Percentiles rank a stretch among this genome's conserved stretches.
Evolutionary conservation across 2,797 vertebrate genomes (phyloP).

Genomic region (Percopsis omiscomaycus): DNA sequence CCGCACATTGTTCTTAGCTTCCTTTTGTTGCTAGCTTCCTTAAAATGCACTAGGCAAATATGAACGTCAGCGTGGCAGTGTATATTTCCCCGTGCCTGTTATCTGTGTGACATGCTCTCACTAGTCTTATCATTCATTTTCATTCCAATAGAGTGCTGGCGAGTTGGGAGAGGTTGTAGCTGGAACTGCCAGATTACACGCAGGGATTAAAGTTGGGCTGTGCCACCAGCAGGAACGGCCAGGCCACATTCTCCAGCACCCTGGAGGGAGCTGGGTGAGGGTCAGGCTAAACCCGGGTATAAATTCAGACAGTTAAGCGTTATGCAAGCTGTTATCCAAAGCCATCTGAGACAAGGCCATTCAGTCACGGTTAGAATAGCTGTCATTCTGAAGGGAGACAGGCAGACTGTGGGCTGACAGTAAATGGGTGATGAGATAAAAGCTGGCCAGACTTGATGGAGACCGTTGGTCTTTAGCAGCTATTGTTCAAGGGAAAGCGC

Average conservation of each 20-base stretch:
- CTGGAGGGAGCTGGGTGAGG: conserved; percentile 57
- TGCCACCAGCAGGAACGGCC: conserved; percentile 51
- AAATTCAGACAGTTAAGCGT: conserved; percentile 59
- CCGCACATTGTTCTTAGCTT: background rate
- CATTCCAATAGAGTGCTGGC: conserved; percentile 54
- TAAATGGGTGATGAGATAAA: conserved; percentile 51
- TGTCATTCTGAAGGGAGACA: conserved; percentile 56
- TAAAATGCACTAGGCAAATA: conserved; percentile 18
- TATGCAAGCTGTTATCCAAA: conserved; percentile 68
- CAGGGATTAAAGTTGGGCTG: conserved; percentile 63
- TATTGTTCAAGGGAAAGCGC: conserved; percentile 16
- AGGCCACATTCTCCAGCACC: conserved; percentile 49
- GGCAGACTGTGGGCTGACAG: conserved; percentile 47
- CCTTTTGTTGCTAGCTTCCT: background rate
- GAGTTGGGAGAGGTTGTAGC: conserved; percentile 63
- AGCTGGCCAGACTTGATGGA: conserved; percentile 47
- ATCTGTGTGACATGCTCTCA: conserved; percentile 48
- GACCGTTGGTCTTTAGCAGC: conserved; percentile 30
- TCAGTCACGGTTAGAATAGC: conserved; percentile 57
- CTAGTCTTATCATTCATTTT: conserved; percentile 62
- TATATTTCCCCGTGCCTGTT: conserved; percentile 41
- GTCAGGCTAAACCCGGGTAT: conserved; percentile 49
- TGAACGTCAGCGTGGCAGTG: conserved; percentile 25
- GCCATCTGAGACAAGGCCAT: conserved; percentile 61
- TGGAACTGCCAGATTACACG: conserved; percentile 67